Base-by-base conservation (phyloP, 2,113 vertebrate genomes). In the Sigmodon hispidus region DNA sequence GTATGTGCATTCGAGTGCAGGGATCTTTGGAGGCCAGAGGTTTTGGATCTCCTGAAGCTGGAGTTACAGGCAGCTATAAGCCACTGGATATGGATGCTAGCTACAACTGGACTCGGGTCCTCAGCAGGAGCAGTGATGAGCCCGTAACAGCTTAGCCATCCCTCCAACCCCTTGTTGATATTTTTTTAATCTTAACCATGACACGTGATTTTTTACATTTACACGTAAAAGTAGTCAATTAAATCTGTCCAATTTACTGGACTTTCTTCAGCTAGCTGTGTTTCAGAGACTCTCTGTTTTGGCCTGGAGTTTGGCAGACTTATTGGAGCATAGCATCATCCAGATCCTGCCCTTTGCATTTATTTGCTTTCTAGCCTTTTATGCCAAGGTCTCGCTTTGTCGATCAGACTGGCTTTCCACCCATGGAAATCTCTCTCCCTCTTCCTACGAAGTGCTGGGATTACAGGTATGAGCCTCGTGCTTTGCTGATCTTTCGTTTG, bases 281-380 rank as follows among this genome's bases (percentile, higher is more conserved):
- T 48, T 31, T 61, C 92, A 79, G 52, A 73, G 21, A 59, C 87
- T 92, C 77, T 90, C 69, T 45, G 88, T 89, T 87, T 92, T 92
- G 22, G 13, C 83, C 84, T 88, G 48, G 12, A 36, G n/a, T 50
- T 55, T 84, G 48, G 12, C 4, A 73, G 36, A 19, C 67, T 15
- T 21, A 67, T 73, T 77, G 36, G 86, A 72, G 52, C 29, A 52
- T 15, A 57, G 43, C 75, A 52, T 5, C 57, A 90, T 21, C 11
- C 2, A 2, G 40, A 79, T 87, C 40, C 24, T 72, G 0, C 29
- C 80, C 52, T 70, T 89, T n/a, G 31, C 22, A 4, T 52, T 24
- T 36, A 7, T 16, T 70, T n/a, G 45, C 63, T 52, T 69, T n/a
- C 40, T 67, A 48, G 84, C 84, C 50, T 87, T 50, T 50, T 69